A percentile compares a stretch with the other conserved stretches of the same genome.
phyloP scores from a whole-genome alignment of 2,797 vertebrate species.

The Nothura maculosa region DNA sequence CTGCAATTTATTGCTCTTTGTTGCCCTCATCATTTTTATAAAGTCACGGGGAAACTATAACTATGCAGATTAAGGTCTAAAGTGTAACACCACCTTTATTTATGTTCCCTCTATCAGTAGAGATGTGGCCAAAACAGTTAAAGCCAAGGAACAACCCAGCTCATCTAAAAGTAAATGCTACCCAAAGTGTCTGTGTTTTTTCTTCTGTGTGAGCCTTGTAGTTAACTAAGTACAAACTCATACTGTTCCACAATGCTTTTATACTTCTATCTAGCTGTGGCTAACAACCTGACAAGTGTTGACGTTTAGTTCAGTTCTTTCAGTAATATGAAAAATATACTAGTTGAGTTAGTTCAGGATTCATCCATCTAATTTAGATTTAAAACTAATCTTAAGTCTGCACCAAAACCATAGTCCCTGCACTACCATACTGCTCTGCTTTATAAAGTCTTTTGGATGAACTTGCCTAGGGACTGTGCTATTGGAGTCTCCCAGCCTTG shows the following conservation, averaged over 20 bases:
- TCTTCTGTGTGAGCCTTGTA: neutral
- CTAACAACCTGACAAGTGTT: neutral
- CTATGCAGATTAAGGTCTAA: neutral
- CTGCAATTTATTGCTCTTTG: neutral
- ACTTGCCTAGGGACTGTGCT: neutral
- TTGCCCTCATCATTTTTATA: neutral
- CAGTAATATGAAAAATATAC: neutral
- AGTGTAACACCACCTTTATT: neutral
- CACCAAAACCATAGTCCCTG: neutral
- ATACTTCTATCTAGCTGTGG: neutral
- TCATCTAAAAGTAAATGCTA: neutral
- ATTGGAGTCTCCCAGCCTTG: rapidly evolving
- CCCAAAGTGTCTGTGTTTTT: neutral
- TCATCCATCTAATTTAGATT: neutral
- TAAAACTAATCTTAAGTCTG: neutral
- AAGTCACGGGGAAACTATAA: neutral
- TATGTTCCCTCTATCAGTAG: neutral
- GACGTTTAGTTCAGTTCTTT: neutral
- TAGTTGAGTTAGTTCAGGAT: neutral
- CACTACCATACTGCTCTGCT: neutral
- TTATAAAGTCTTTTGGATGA: neutral
- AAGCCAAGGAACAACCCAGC: neutral
- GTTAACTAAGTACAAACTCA: neutral
- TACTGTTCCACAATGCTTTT: neutral
- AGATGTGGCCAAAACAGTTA: neutral